Base-by-base conservation (phyloP, 2,888 invertebrate genomes). In the Bursaphelenchus okinawaensis region DNA sequence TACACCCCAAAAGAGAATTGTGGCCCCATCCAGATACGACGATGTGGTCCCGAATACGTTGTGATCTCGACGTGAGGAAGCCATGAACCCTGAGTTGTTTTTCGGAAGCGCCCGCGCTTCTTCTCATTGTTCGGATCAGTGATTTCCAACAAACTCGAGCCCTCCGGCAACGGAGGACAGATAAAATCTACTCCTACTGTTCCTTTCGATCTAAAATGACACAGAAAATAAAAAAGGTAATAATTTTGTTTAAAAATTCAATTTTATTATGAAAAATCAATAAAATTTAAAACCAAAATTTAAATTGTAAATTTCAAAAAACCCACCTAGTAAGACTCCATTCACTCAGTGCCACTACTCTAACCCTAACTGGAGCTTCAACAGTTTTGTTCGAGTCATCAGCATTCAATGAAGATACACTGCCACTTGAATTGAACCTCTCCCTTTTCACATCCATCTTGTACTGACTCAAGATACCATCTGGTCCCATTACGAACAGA, bases 21-120 rank as follows among this genome's bases (percentile, higher is more conserved):
- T n/a, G 98, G 98, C 9, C 96, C 96, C 93, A 96, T 95, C 96
- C 98, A 98, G 24, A 98, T 87, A 23, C 86, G 74, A 22, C 88
- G 88, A 84, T 93, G 93, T 8, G 96, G 96, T 20, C 94, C 95
- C 4, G 91, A 91, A 85, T 96, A 95, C 4, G 95, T 95, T 75
- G 92, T 89, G 68, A 95, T 95, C 87, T 96, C 96, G 62, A 96
- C 94, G 86, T 95, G 79, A 24, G 61, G 74, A 23, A 76, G 69
- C 73, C 73, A 73, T 29, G 62, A 60, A n/a, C 60, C 31, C 7
- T 26, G 19, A 20, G 26, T 24, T 27, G 19, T 22, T 24, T 59
- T 59, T 40, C 16, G 16, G 40, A 40, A 40, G n/a, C 60, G 60
- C 20, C 51, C 20, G 19, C 27, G 56, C 29, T 56, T 56, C 56